Conservation (phyloP, 2,113 vertebrate genomes). For the Dipodomys spectabilis region DNA sequence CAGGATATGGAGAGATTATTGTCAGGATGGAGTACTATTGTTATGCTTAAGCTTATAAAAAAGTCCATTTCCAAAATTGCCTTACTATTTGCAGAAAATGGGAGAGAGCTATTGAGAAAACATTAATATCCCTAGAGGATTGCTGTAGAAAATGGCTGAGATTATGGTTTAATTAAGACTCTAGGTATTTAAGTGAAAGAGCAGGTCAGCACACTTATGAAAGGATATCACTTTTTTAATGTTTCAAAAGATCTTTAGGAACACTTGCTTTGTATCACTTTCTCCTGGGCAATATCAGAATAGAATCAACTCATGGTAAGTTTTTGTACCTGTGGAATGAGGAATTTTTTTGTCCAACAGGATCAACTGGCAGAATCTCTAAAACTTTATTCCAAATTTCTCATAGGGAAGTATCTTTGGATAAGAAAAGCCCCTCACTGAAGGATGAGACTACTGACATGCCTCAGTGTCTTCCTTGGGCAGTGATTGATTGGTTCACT, state of each 20-base stretch:
- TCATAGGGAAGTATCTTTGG: background rate
- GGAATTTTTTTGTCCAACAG: background rate
- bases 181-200: slow-evolving; percentile 69
- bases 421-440: background rate
- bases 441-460: background rate
- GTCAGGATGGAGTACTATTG: background rate
- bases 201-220: slow-evolving; percentile 61
- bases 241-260: slow-evolving; percentile 59
- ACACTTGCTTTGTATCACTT: slow-evolving; percentile 55
- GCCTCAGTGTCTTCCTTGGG: background rate
- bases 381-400: slow-evolving; percentile 7
- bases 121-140: slow-evolving; percentile 38
- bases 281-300: slow-evolving; percentile 45
- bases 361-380: slow-evolving; percentile 17
- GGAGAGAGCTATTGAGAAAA: background rate
- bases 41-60: background rate
- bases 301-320: slow-evolving; percentile 31
- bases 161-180: slow-evolving; percentile 73
- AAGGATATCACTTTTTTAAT: slow-evolving; percentile 54
- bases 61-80: slow-evolving; percentile 51
- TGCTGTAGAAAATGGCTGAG: slow-evolving; percentile 62
- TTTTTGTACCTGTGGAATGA: slow-evolving; percentile 32
- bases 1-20: background rate
- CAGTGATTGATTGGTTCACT: background rate
- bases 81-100: slow-evolving; percentile 66